Evolutionary conservation across 1,140 invertebrate species (phyloP).

Genomic region (Ephestia elutella): DNA sequence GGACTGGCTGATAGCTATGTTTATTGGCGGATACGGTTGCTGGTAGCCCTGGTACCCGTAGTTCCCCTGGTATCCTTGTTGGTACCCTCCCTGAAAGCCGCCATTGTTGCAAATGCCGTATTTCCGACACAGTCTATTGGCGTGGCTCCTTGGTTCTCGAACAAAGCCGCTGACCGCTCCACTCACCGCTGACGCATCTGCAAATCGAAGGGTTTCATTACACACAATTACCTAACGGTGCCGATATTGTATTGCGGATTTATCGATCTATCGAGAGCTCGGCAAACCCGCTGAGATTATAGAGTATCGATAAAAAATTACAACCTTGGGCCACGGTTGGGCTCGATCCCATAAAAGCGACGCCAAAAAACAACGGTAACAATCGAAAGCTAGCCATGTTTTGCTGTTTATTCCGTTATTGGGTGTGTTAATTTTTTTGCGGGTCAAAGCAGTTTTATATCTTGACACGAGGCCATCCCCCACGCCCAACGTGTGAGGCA

Average conservation of each 20-base stretch:
- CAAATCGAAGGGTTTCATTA: slow-evolving; percentile 22
- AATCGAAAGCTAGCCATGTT: slow-evolving; percentile 40
- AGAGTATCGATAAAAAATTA: slow-evolving; percentile 37
- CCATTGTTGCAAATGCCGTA: slow-evolving; percentile 41
- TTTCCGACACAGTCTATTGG: slow-evolving; percentile 38
- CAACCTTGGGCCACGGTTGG: slow-evolving; percentile 38
- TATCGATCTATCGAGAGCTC: slow-evolving; percentile 23
- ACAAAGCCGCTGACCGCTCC: slow-evolving; percentile 11
- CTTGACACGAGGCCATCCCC: slow-evolving; percentile 46
- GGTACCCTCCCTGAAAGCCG: slow-evolving; percentile 24
- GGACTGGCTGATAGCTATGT: slow-evolving; percentile 63
- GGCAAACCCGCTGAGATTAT: slow-evolving; percentile 22
- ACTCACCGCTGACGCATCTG: slow-evolving; percentile 21
- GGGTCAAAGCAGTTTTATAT: slow-evolving; percentile 47
- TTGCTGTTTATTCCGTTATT: slow-evolving; percentile 26
- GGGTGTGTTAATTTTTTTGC: slow-evolving; percentile 38
- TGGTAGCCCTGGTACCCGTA: slow-evolving; percentile 36
- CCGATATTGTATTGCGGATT: slow-evolving; percentile 17
- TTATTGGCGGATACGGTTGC: slow-evolving; percentile 35
- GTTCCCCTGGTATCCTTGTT: slow-evolving; percentile 30
- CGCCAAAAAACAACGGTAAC: slow-evolving; percentile 26
- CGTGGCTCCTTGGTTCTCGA: slow-evolving; percentile 29
- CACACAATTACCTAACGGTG: slow-evolving; percentile 36
- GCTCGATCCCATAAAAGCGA: slow-evolving; percentile 23
- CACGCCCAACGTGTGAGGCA: slow-evolving; percentile 33